These are phyloP conservation scores for Lagorchestes hirsutus DNA, from an alignment of 2,797 vertebrate species.

Conservation along the genomic window DNA sequence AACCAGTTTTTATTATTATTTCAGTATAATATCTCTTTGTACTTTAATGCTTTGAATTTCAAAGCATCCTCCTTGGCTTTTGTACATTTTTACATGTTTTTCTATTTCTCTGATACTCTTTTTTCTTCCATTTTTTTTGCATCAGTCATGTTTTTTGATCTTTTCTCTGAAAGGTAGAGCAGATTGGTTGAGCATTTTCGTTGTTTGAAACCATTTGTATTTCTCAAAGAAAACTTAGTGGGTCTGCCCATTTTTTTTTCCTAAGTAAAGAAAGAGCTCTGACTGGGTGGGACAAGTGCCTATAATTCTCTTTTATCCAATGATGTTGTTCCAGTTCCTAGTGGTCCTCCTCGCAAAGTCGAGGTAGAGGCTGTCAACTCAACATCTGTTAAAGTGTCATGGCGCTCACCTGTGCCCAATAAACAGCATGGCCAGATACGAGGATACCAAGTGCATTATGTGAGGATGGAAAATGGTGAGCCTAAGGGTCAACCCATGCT, in stretches of 20 bases:
- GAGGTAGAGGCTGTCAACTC: slow-evolving; percentile 99
- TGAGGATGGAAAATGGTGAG: slow-evolving; percentile 98
- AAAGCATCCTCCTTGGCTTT: slow-evolving; percentile 98
- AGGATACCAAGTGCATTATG: slow-evolving; percentile 99
- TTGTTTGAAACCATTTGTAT: slow-evolving; percentile 85
- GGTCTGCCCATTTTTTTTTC: slow-evolving; percentile 90
- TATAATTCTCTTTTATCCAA: slow-evolving; percentile 97
- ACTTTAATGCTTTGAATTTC: slow-evolving; percentile 93
- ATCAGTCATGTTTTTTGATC: slow-evolving; percentile 98
- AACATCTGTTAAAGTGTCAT: slow-evolving; percentile 98
- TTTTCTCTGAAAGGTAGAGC: slow-evolving; percentile 94
- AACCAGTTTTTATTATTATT: slow-evolving; percentile 84
- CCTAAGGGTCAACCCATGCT: slow-evolving; percentile 97
- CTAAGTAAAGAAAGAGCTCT: slow-evolving; percentile 83
- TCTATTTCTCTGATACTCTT: slow-evolving; percentile 96
- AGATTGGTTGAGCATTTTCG: slow-evolving; percentile 93
- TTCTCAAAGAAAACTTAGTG: slow-evolving; percentile 91
- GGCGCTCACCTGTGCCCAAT: slow-evolving; percentile 98
- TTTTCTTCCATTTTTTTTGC: slow-evolving; percentile 97
- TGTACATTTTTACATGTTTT: slow-evolving; percentile 94
- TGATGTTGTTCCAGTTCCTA: slow-evolving; percentile 99
- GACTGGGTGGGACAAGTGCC: slow-evolving; percentile 89
- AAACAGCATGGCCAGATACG: slow-evolving; percentile 99
- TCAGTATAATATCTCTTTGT: slow-evolving; percentile 92
- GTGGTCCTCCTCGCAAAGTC: slow-evolving; percentile 99